A percentile compares a stretch with the other conserved stretches of the same genome.
Conservation (phyloP, 2,113 vertebrate genomes). For the Sclerurus mexicanus region DNA sequence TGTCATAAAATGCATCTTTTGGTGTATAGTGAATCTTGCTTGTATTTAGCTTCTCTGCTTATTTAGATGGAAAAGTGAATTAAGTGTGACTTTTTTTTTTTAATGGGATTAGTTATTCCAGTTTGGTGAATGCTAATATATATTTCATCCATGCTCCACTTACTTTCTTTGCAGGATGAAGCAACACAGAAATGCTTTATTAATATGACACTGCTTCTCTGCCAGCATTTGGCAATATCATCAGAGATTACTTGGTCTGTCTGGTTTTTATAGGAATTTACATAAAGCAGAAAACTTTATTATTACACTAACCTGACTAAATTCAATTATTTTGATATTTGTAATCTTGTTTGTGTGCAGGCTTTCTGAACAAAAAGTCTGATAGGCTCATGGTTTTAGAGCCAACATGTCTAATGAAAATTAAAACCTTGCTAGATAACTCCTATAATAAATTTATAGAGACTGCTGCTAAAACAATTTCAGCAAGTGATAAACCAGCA, state of each 20-base stretch:
- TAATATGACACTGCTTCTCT: background rate
- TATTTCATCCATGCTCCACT: background rate
- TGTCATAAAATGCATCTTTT: background rate
- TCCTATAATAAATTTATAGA: background rate
- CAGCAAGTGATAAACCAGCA: background rate
- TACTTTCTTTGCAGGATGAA: background rate
- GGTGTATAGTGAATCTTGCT: background rate
- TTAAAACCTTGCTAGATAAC: background rate
- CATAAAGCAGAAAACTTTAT: slow-evolving; percentile 12
- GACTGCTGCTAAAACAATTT: background rate
- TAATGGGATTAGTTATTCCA: background rate
- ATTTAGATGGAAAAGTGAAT: background rate
- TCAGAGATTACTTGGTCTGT: slow-evolving; percentile 1
- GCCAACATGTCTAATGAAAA: background rate
- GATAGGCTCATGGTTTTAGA: background rate
- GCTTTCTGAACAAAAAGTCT: background rate
- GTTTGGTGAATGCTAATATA: background rate
- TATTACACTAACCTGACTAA: background rate
- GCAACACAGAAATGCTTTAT: background rate
- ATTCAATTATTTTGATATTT: slow-evolving; percentile 6
- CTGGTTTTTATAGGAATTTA: slow-evolving; percentile 6
- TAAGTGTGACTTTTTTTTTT: background rate
- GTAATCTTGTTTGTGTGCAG: background rate
- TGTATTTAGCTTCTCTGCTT: background rate
- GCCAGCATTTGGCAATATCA: background rate